These are phyloP conservation scores for Hirudo medicinalis DNA, from an alignment of 1,140 invertebrate genomes.

Conservation along the genomic window DNA sequence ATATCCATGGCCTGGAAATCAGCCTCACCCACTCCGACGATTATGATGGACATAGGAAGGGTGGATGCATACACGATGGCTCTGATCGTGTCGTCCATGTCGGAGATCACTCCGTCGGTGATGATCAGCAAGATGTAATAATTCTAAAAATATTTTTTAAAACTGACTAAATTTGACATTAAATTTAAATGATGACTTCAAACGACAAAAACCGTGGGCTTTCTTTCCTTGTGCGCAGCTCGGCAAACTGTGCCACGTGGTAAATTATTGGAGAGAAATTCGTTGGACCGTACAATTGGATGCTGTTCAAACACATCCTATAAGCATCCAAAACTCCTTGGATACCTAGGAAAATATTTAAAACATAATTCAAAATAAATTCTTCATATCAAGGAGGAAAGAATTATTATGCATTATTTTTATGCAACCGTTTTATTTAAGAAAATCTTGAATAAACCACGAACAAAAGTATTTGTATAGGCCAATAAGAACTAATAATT, in stretches of 20 bases:
- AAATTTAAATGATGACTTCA: background rate
- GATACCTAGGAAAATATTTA: constrained; percentile 32
- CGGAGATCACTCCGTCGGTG: constrained; percentile 40
- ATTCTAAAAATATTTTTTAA: constrained; percentile 10
- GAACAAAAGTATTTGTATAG: no score
- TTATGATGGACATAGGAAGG: constrained; percentile 39
- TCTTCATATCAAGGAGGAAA: no score
- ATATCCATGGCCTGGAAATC: constrained; percentile 31
- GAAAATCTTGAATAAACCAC: no score
- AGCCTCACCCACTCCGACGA: constrained; percentile 38
- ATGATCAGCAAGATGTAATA: constrained; percentile 46
- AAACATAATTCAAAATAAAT: background rate
- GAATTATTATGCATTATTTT: no score
- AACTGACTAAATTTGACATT: background rate
- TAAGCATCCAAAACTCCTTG: constrained; percentile 44
- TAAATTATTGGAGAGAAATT: constrained; percentile 45
- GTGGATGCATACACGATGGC: constrained; percentile 38
- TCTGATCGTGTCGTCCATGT: constrained; percentile 36
- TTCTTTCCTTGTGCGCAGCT: constrained; percentile 32
- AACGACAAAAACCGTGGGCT: constrained; percentile 28
- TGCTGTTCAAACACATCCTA: constrained; percentile 34
- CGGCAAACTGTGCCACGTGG: constrained; percentile 38
- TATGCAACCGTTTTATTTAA: no score
- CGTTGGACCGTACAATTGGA: constrained; percentile 43
- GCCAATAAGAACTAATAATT: background rate